Evolutionary conservation across 92 coral and sea anemone species (phyloP), one percentile per base, ranked within the genome.

Genomic region (Montipora capitata): DNA sequence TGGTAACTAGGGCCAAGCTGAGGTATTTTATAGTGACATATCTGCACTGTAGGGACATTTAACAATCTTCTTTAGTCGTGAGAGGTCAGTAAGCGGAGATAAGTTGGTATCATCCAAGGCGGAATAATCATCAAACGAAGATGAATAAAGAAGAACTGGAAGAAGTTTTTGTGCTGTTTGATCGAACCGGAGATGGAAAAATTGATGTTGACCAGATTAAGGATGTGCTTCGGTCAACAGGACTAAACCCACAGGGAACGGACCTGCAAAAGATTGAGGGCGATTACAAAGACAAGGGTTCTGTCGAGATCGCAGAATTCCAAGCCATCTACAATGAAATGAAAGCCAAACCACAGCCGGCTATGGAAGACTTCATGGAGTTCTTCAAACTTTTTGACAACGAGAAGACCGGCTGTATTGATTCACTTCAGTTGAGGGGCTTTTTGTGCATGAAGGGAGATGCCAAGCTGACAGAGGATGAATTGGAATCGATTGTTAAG

Each of bases 311-410:
- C 74, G 94, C 94, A 39, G 87, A 92, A 13, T 96, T 95, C 93
- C 86, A 93, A n/a, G 69, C 96, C 18, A 90, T 96, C 75, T 92
- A 95, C 89, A 95, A 90, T 15, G 92, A 92, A 40, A 90, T 87
- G 79, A 83, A 89, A 40, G 91, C 90, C 64, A 96, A 95, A 42
- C 95, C 93, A 7, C 83, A 91, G 65, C 95, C 91, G 2, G 89
- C 71, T 17, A 85, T 91, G 88, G 98, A 85, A 52, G 99, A 94
- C 41, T 87, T 96, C 64, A 75, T 96, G 85, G 99, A 96, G 83
- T 97, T 89, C 17, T 94, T 96, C 68, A 96, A 88, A 52, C 94
- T 93, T 11, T 96, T 96, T 69, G 99, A 96, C 80, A 93, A 86
- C 57, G 98, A 96, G 49, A 93, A 92, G 54, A 94, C 94, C 58